Evolutionary conservation across 2,113 vertebrate genomes (phyloP).

Genomic region (Sus scrofa): DNA sequence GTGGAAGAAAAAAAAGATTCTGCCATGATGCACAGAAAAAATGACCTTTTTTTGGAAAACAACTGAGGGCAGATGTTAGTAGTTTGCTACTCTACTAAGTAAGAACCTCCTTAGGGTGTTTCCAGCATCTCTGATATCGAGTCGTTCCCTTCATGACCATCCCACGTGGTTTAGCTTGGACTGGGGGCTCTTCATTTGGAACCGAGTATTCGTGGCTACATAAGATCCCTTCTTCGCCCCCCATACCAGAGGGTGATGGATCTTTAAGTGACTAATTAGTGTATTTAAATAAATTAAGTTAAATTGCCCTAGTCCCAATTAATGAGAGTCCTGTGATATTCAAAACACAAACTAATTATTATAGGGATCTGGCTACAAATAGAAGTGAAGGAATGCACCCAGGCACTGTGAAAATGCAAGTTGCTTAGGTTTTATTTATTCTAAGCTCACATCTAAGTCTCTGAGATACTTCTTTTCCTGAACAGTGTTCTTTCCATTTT

Average conservation of each 20-base stretch:
- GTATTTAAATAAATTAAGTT: background rate
- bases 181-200: background rate
- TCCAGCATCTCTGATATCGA: background rate
- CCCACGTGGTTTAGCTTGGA: background rate
- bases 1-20: background rate
- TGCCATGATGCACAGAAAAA: background rate
- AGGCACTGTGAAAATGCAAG: background rate
- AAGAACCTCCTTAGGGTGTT: background rate
- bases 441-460: background rate
- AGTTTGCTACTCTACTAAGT: background rate
- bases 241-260: background rate
- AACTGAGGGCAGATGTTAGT: background rate
- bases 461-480: background rate
- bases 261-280: background rate
- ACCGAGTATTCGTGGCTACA: background rate
- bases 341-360: background rate
- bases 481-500: background rate
- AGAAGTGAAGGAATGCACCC: background rate
- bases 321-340: background rate
- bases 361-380: background rate
- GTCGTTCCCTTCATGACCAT: background rate
- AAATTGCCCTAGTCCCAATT: background rate
- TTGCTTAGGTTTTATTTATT: background rate
- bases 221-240: background rate
- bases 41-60: constrained; percentile 27